Conservation (phyloP, 2,113 vertebrate species). For the Eptesicus fuscus region DNA sequence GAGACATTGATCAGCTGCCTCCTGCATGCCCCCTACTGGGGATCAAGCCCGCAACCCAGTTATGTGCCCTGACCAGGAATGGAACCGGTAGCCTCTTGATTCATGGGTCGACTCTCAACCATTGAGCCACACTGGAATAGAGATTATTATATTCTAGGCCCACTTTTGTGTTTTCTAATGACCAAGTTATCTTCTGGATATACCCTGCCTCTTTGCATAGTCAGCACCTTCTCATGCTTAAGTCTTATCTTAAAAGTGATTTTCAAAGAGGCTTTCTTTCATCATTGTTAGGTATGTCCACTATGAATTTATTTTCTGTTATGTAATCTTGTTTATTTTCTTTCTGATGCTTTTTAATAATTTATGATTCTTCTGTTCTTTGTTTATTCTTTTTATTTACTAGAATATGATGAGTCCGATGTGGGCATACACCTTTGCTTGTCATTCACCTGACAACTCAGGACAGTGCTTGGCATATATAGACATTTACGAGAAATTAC, state of each 20-base stretch:
- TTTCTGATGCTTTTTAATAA: background rate
- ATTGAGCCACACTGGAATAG: too few relatives aligned
- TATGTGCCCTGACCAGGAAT: too few relatives aligned
- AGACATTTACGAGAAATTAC: background rate
- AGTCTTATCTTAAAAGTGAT: background rate
- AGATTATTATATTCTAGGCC: too few relatives aligned
- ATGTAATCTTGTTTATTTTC: constrained; percentile 16
- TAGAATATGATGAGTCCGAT: background rate
- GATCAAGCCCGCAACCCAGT: too few relatives aligned
- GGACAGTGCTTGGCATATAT: background rate
- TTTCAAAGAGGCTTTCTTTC: constrained; percentile 15
- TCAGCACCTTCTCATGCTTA: background rate
- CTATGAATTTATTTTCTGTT: background rate
- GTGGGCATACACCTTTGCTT: background rate
- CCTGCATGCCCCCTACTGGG: too few relatives aligned
- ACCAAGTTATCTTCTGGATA: background rate
- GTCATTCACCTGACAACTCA: background rate
- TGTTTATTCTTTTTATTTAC: background rate
- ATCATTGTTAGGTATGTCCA: background rate
- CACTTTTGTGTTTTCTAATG: background rate
- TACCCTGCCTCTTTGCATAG: background rate
- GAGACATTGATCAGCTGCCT: too few relatives aligned
- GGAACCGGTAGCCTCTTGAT: too few relatives aligned
- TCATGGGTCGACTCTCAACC: too few relatives aligned
- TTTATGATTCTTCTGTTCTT: background rate